phyloP scores from a whole-genome alignment of 2,797 vertebrate species.

The Oreortyx pictus region DNA sequence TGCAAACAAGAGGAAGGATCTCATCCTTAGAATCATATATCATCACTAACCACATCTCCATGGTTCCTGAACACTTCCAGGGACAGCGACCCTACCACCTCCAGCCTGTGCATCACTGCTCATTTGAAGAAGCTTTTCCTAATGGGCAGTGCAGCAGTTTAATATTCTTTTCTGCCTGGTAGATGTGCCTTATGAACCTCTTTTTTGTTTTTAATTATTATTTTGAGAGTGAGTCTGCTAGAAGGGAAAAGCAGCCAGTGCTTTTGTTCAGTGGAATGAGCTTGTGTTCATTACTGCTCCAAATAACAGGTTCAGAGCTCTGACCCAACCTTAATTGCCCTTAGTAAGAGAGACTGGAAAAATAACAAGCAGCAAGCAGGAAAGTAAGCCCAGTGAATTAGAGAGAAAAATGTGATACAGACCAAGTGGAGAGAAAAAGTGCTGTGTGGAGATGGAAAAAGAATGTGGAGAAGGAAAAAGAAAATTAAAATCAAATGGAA shows the following conservation, averaged over 20 bases:
- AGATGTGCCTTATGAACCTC: not conserved
- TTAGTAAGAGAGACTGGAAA: constrained; percentile 30
- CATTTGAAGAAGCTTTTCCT: no score
- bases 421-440: not conserved
- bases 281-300: not conserved
- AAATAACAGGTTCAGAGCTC: constrained; percentile 37
- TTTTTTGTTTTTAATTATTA: not conserved
- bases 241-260: not conserved
- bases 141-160: not conserved
- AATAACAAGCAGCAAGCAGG: not conserved
- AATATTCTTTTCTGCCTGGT: not conserved
- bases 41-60: no score
- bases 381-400: constrained; percentile 35
- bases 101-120: no score
- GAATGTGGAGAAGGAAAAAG: constrained; percentile 33
- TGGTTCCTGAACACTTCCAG: no score
- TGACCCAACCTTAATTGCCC: constrained; percentile 32
- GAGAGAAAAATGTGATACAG: constrained; percentile 39
- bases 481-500: constrained; percentile 60
- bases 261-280: not conserved
- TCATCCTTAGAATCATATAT: not conserved
- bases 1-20: constrained; percentile 6
- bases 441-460: constrained; percentile 19
- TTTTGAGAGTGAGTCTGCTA: not conserved
- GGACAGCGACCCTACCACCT: no score